Conservation (phyloP, 2,888 invertebrate genomes). For the Endomychus coccineus region DNA sequence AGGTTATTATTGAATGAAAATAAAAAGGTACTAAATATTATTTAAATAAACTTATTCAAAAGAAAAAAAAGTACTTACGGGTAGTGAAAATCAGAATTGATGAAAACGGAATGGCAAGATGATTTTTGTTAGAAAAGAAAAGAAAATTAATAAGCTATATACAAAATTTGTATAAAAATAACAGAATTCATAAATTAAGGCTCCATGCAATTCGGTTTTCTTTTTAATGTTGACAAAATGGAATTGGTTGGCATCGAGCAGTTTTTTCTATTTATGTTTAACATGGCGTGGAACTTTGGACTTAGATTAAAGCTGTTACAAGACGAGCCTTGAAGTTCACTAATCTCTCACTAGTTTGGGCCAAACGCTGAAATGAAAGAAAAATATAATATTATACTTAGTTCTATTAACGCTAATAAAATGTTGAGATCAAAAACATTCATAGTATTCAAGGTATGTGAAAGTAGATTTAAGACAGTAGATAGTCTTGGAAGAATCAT, state of each 20-base stretch:
- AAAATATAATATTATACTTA: conserved; percentile 8
- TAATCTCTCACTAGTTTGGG: conserved; percentile 84
- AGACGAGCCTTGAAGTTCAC: conserved; percentile 90
- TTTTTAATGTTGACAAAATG: conserved; percentile 2
- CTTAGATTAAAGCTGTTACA: conserved; percentile 82
- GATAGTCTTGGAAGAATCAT: no score
- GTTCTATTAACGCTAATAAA: no score
- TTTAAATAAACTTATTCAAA: conserved; percentile 3
- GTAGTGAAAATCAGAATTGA: conserved; percentile 7
- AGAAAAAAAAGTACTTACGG: conserved; percentile 6
- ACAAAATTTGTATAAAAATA: conserved; percentile 2
- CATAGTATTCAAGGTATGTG: no score
- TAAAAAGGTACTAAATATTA: conserved; percentile 8
- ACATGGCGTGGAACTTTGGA: conserved; percentile 10
- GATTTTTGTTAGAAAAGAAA: conserved; percentile 6
- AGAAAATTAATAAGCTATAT: conserved; percentile 2
- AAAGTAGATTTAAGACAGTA: no score
- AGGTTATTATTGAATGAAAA: conserved; percentile 28
- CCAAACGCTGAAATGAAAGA: conserved; percentile 57
- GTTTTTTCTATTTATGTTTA: no score
- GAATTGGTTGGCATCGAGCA: no score
- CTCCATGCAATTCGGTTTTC: conserved; percentile 6
- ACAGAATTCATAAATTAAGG: conserved; percentile 3
- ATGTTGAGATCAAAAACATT: no score
- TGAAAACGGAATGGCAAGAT: conserved; percentile 11